phyloP scores from a whole-genome alignment of 2,888 invertebrate genomes.

The Harpalus rufipes region DNA sequence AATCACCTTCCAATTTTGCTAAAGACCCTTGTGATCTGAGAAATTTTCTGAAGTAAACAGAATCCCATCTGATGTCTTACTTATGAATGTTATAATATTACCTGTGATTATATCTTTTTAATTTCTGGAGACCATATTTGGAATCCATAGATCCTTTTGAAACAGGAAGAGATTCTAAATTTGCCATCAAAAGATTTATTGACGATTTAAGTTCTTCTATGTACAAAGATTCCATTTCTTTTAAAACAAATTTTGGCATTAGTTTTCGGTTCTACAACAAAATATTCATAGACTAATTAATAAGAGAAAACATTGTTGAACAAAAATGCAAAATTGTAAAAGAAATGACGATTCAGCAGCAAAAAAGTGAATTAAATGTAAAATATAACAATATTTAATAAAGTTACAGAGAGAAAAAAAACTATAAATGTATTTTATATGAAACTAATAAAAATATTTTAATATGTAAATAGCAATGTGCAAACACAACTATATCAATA shows the following conservation, averaged over 20 bases:
- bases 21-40: slow-evolving; percentile 93
- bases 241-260: slow-evolving; percentile 99
- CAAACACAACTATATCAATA: no score
- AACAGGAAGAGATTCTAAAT: slow-evolving; percentile 98
- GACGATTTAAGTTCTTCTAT: slow-evolving; percentile 98
- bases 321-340: no score
- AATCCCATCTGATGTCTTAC: slow-evolving; percentile 74
- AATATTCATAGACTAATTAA: slow-evolving; percentile 1
- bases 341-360: no score
- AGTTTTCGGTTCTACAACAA: slow-evolving; percentile 91
- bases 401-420: no score
- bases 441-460: no score
- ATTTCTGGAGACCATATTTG: slow-evolving; percentile 97
- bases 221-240: slow-evolving; percentile 99
- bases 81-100: slow-evolving; percentile 80
- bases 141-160: slow-evolving; percentile 98
- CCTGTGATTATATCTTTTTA: slow-evolving; percentile 99
- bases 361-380: no score
- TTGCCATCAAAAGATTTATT: slow-evolving; percentile 98
- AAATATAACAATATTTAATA: not conserved
- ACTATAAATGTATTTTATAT: no score
- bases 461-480: no score
- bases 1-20: slow-evolving; percentile 95
- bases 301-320: not conserved
- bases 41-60: slow-evolving; percentile 72